phyloP scores from a whole-genome alignment of 2,113 vertebrate species.

The Canis aureus region DNA sequence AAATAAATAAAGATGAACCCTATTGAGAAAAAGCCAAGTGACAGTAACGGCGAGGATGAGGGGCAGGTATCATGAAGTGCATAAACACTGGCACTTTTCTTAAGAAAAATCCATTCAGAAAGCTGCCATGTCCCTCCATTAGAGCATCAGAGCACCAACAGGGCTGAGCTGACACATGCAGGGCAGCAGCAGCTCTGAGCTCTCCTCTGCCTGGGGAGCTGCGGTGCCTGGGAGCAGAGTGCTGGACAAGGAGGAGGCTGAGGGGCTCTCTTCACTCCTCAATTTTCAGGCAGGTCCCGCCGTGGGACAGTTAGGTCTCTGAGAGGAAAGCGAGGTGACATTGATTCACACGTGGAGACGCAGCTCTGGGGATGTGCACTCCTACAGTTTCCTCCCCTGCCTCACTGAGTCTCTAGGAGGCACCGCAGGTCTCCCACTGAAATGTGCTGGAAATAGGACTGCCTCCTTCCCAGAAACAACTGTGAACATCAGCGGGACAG shows the following conservation, averaged over 20 bases:
- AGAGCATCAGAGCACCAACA: conserved; percentile 7
- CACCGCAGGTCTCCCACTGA: neutral
- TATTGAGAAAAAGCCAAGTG: conserved; percentile 10
- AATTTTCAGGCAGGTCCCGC: conserved; percentile 7
- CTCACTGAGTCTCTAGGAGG: conserved; percentile 6
- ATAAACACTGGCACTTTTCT: conserved; percentile 54
- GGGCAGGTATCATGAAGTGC: neutral
- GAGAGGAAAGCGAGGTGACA: conserved; percentile 51
- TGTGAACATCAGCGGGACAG: conserved; percentile 57
- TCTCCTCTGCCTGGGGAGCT: neutral
- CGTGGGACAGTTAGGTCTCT: neutral
- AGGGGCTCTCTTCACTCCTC: neutral
- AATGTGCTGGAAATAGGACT: neutral
- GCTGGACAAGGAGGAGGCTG: neutral
- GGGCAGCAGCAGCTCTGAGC: conserved; percentile 11
- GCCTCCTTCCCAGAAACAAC: conserved; percentile 61
- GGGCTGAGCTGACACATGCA: conserved; percentile 11
- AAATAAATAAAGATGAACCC: neutral
- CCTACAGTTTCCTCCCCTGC: conserved; percentile 39
- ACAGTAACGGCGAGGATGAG: neutral
- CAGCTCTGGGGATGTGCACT: neutral
- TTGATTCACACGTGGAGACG: neutral
- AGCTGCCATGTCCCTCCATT: conserved; percentile 41
- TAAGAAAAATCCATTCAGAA: conserved; percentile 57
- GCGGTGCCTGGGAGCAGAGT: neutral